Evolutionary conservation across 1,140 invertebrate species (phyloP).

Genomic region (Drosophila parvula): DNA sequence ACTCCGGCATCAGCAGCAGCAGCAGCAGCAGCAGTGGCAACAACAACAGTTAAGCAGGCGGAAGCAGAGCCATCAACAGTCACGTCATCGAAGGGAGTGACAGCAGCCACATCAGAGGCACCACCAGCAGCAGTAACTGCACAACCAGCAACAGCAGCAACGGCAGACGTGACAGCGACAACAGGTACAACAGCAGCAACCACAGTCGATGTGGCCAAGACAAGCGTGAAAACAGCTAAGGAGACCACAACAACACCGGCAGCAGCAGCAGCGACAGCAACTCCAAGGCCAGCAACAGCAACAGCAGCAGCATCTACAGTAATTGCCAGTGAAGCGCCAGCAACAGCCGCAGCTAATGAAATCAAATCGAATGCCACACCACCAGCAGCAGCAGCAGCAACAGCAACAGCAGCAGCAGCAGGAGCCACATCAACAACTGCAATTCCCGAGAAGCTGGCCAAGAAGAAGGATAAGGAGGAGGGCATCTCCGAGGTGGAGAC

Average conservation of each 20-base stretch:
- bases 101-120: constrained; percentile 19
- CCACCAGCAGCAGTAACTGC: constrained; percentile 16
- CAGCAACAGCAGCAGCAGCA: constrained; percentile 25
- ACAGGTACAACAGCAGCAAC: constrained; percentile 15
- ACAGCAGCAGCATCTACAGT: constrained; percentile 22
- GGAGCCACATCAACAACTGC: constrained; percentile 13
- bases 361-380: constrained; percentile 41
- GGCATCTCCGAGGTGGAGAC: neutral
- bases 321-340: constrained; percentile 10
- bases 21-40: constrained; percentile 6
- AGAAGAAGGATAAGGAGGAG: neutral
- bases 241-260: constrained; percentile 26
- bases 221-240: constrained; percentile 32
- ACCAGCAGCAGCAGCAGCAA: constrained; percentile 24
- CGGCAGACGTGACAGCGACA: constrained; percentile 25
- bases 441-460: constrained; percentile 22
- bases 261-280: constrained; percentile 29
- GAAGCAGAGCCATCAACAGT: constrained; percentile 38
- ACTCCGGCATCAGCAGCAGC: neutral
- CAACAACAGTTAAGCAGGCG: constrained; percentile 5
- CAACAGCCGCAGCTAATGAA: constrained; percentile 49
- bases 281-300: neutral
- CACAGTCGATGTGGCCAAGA: constrained; percentile 12
- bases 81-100: constrained; percentile 17
- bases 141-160: constrained; percentile 22